Percentiles rank a stretch among this genome's conserved stretches.
These are phyloP conservation scores for Platypus cylindrus DNA, from an alignment of 2,888 invertebrate genomes.

Conservation along the genomic window DNA sequence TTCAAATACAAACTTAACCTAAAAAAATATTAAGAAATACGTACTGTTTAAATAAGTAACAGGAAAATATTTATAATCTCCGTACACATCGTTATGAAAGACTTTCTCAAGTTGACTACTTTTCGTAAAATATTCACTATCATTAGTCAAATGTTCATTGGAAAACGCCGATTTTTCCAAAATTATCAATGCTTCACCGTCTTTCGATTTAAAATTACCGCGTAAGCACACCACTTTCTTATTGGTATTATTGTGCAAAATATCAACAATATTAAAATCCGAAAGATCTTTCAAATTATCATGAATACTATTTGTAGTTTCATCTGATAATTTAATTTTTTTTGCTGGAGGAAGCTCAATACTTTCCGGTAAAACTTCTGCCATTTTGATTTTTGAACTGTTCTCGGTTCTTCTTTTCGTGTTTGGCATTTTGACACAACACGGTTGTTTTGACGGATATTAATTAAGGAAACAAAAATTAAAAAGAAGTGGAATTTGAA, in stretches of 20 bases:
- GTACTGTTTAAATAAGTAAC: slow-evolving; percentile 42
- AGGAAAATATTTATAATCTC: slow-evolving; percentile 61
- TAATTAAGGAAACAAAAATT: too few species aligned
- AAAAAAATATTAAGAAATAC: background rate
- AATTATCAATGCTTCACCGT: slow-evolving; percentile 56
- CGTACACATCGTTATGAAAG: slow-evolving; percentile 76
- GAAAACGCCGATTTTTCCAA: slow-evolving; percentile 75
- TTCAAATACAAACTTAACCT: background rate
- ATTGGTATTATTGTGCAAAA: slow-evolving; percentile 59
- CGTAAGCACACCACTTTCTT: slow-evolving; percentile 58
- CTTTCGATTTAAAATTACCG: slow-evolving; percentile 51
- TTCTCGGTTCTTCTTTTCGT: too few species aligned
- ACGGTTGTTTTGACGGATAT: too few species aligned
- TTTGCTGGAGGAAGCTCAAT: slow-evolving; percentile 6
- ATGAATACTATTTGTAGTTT: slow-evolving; percentile 21
- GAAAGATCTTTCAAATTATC: slow-evolving; percentile 40
- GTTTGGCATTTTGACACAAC: too few species aligned
- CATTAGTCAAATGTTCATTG: slow-evolving; percentile 43
- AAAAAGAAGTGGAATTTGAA: too few species aligned
- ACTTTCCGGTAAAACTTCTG: slow-evolving; percentile 1
- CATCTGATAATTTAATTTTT: slow-evolving; percentile 9
- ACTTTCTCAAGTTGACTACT: slow-evolving; percentile 47
- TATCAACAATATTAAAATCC: slow-evolving; percentile 51
- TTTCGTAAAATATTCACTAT: slow-evolving; percentile 45
- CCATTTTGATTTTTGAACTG: slow-evolving; percentile 9